Base-by-base conservation (phyloP, 2,888 invertebrate species). In the Eupithecia abbreviata region DNA sequence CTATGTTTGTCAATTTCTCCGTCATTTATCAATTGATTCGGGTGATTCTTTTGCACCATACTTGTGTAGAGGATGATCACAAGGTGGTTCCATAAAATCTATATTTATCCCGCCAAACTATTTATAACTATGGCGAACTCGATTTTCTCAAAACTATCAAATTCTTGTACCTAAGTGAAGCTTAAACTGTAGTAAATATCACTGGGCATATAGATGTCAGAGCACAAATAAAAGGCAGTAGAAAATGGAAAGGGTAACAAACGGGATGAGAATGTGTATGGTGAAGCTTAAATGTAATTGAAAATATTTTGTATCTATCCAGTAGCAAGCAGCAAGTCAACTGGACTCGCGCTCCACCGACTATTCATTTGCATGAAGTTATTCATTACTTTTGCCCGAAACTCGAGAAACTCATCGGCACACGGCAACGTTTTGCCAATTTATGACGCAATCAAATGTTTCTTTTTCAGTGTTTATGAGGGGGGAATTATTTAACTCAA, bases 361-460 rank as follows among this genome's bases (percentile, higher is more conserved):
- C 75, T 90, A 90, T 90, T 88, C 87, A 91, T 91, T 90, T 90
- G 89, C 88, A 87, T 87, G 84, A 84, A 86, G 88, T 90, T 87
- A 89, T 90, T 91, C 88, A 90, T 92, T 91, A 89, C 86, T 84
- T 88, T 85, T 83, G 76, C 85, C 83, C 85, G 86, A 88, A 85
- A 85, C 84, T 84, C 84, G 86, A 88, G 86, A 89, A 90, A 89
- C 87, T 87, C 87, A 89, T 90, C 88, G 87, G 86, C 86, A 86
- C 86, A 86, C 85, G 84, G 86, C 85, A 89, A 88, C 88, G 84
- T 90, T 90, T 90, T 91, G 90, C 90, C 92, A 93, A 93, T 93
- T 93, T 93, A 93, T 92, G 92, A 92, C 90, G 91, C 92, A 93
- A 93, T 93, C 93, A 91, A 30, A 88, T 89, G 90, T 89, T 90